Base-by-base conservation (phyloP, 1,140 invertebrate species). In the Danaus plexippus region DNA sequence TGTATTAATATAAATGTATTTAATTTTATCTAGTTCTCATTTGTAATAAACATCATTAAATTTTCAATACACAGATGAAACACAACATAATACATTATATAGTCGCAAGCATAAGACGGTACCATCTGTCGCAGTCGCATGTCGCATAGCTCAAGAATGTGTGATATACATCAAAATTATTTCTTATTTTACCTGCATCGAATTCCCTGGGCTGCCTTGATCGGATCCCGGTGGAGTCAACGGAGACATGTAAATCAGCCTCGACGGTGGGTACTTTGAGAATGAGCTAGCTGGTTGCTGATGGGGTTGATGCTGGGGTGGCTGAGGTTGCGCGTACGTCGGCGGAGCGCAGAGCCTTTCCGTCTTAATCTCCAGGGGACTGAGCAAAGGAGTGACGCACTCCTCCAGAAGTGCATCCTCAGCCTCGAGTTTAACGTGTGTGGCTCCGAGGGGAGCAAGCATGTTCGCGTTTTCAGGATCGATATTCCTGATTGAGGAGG, bases 391-490 rank as follows among this genome's bases (percentile, higher is more conserved):
- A 11, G 89, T 77, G 81, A 88, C 66, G 89, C 89, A 77, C 71
- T 85, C 67, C 71, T 88, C 76, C 61, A 88, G 73, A 59, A 89
- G 77, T 60, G 89, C 90, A 59, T 94, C 93, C 49, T 92, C 91
- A 43, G 91, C 89, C 76, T 94, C 93, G 70, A 94, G 88, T 75
- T 94, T 94, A 59, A 94, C 91, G 75, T 92, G 91, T 9, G 90
- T 87, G 13, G 88, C 79, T 10, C 80, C 87, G 73, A 73, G 87
- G 53, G 76, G 88, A 43, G 90, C 92, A 61, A 95, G 86, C 93
- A 96, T 94, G 74, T 94, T 93, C n/a, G 94, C 93, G 75, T 95
- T 95, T 77, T 95, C 94, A 11, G 94, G 94, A 77, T 96, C 94
- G 63, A 95, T 92, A 79, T 95, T 95, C 69, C 94, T 92, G 77